These are phyloP conservation scores for Enteromius treurensis DNA, from an alignment of 2,797 vertebrate genomes.

Conservation along the genomic window DNA sequence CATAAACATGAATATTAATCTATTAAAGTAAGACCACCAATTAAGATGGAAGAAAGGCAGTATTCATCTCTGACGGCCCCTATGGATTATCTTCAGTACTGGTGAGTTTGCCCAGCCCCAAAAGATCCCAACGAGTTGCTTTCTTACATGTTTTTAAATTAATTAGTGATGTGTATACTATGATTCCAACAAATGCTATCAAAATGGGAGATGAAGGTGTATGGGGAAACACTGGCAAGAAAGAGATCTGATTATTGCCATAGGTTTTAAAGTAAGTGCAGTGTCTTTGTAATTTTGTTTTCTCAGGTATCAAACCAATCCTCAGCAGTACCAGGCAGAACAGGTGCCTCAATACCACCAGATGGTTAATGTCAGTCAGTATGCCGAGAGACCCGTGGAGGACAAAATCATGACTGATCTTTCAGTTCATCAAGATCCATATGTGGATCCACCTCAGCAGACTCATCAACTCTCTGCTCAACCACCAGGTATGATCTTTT, in stretches of 20 bases:
- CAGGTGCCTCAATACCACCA: constrained; percentile 70
- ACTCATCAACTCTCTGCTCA: constrained; percentile 62
- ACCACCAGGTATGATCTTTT: constrained; percentile 32
- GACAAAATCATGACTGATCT: constrained; percentile 72
- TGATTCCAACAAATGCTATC: constrained; percentile 13
- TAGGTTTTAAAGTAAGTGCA: background rate
- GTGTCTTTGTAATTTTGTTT: constrained; percentile 52
- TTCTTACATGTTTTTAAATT: background rate
- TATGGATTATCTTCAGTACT: constrained; percentile 81
- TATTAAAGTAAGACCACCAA: constrained; percentile 72
- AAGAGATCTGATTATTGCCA: background rate
- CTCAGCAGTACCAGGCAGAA: constrained; percentile 73
- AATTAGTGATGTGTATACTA: constrained; percentile 5
- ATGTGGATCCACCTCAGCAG: constrained; percentile 60
- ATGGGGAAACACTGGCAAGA: background rate
- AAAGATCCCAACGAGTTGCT: constrained; percentile 19
- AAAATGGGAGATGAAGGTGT: constrained; percentile 7
- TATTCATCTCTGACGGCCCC: constrained; percentile 76
- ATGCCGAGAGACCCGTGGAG: constrained; percentile 66
- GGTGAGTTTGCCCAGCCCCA: constrained; percentile 71
- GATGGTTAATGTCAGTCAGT: constrained; percentile 60
- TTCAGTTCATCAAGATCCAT: constrained; percentile 69
- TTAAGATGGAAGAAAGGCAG: constrained; percentile 80
- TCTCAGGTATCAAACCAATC: constrained; percentile 76
- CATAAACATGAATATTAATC: constrained; percentile 67